phyloP scores from a whole-genome alignment of 2,888 invertebrate genomes.

The Autographa gamma region DNA sequence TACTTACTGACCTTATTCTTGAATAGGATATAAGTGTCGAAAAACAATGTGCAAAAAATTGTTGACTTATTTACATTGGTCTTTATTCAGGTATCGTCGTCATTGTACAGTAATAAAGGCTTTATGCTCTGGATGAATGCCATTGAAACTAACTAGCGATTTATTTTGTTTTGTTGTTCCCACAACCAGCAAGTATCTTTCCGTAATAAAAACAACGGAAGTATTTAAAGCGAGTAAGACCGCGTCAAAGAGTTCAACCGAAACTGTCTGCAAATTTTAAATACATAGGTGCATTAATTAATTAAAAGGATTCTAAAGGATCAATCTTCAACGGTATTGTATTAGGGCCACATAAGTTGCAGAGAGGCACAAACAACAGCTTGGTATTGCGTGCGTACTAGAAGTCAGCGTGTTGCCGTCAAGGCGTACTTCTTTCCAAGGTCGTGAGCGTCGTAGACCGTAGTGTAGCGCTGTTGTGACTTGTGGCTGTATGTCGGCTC shows the following conservation, averaged over 20 bases:
- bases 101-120: background rate
- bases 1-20: conserved; percentile 16
- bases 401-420: conserved; percentile 48
- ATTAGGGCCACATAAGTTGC: conserved; percentile 53
- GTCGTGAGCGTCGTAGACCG: conserved; percentile 48
- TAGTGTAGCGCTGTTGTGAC: conserved; percentile 41
- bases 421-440: conserved; percentile 62
- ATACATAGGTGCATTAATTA: background rate
- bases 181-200: background rate
- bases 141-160: background rate
- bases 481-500: conserved; percentile 31
- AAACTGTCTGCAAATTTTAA: background rate
- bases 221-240: background rate
- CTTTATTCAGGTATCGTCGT: background rate
- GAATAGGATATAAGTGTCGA: background rate
- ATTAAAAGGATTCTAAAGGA: conserved; percentile 33
- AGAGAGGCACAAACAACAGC: conserved; percentile 39
- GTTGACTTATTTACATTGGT: background rate
- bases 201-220: conserved; percentile 10
- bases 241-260: background rate
- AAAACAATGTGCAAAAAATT: background rate
- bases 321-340: conserved; percentile 27
- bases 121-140: conserved; percentile 3
- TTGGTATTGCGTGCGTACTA: conserved; percentile 50
- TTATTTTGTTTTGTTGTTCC: background rate